Evolutionary conservation across 2,113 vertebrate species (phyloP), one percentile per base, ranked within the genome.

Genomic region (Nematolebias whitei): DNA sequence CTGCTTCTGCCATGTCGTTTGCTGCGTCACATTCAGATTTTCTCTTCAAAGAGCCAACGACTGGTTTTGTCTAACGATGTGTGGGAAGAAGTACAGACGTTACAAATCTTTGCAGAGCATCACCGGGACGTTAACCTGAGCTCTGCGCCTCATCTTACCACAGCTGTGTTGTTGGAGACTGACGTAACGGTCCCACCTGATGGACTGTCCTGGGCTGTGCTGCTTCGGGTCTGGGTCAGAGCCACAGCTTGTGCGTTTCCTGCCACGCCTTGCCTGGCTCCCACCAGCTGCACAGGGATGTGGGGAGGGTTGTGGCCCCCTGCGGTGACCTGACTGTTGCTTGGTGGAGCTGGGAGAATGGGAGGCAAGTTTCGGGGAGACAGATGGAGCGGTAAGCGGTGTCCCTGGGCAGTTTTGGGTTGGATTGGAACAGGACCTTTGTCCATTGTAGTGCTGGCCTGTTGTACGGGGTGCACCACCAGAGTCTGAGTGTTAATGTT

Each of bases 231-330:
- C 82, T 96, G 96, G 45, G 95, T 92, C 80, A 97, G 72, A 4
- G 96, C 96, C 82, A 98, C 71, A 0, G 96, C 94, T 59, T 98
- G 96, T 18, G 94, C 89, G 44, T 94, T 96, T 63, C 94, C 94
- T 48, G 92, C 79, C 11, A 94, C 84, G 52, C 94, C 94, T 88
- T 97, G 96, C 65, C 97, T 93, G 59, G 95, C 95, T 26, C 97
- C 97, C 32, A 99, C 95, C 1, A 98, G 93, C 84, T 99, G 97
- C 61, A 99, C 96, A 0, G 97, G 96, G 69, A 99, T 95, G 49
- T 98, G 96, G 5, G 96, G 96, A 32, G 87, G 66, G 77, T 85
- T 89, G 73, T 88, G 78, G 0, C 92, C 92, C 3, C 90, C 93
- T 0, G 90, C 79, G 88, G 84, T 40, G 16, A 56, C 49, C 63